Base-by-base conservation (phyloP, 2,888 invertebrate genomes). In the Gortyna flavago region DNA sequence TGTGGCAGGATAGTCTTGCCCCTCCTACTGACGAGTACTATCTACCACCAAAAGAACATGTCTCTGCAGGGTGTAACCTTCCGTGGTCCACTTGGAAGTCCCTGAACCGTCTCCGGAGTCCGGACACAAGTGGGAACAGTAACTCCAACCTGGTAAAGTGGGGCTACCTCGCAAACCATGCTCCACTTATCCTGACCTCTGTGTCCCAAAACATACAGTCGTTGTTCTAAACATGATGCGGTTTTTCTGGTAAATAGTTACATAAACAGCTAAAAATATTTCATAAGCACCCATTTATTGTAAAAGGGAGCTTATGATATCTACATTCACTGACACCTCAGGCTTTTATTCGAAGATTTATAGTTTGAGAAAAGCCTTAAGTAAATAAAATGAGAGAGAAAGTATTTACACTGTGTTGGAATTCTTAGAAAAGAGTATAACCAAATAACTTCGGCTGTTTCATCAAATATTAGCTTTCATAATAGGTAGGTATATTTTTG, bases 381-480 rank as follows among this genome's bases (percentile, higher is more conserved):
- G 79, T 61, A 83, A 69, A 83, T 72, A 80, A 69, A 21, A 51
- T 16, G 29, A 51, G 48, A 44, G 29, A 66, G 16, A 16, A 62
- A n/a, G 2, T 81, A 82, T 79, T 83, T 71, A 68, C 59, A 71
- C 41, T 51, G 13, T 35, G 61, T 57, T 35, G 9, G 29, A 67
- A 77, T 73, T 73, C 69, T 62, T 41, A 72, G 54, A 68, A 80
- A 75, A 73, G 64, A 76, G 62, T 51, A 59, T 80, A 73, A 73
- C 44, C 62, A 73, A 84, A 80, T 68, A 80, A 80, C 35, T 65
- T 80, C 59, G 71, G 38, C 41, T 29, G 73, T 41, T 80, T 61
- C 48, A 72, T 48, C 77, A 77, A 83, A 85, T 85, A 85, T 84
- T 84, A 76, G 48, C 48, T 68, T 71, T 73, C 25, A 35, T 77